These are phyloP conservation scores for Xerus inauris DNA, from an alignment of 2,113 vertebrate genomes.

Conservation along the genomic window DNA sequence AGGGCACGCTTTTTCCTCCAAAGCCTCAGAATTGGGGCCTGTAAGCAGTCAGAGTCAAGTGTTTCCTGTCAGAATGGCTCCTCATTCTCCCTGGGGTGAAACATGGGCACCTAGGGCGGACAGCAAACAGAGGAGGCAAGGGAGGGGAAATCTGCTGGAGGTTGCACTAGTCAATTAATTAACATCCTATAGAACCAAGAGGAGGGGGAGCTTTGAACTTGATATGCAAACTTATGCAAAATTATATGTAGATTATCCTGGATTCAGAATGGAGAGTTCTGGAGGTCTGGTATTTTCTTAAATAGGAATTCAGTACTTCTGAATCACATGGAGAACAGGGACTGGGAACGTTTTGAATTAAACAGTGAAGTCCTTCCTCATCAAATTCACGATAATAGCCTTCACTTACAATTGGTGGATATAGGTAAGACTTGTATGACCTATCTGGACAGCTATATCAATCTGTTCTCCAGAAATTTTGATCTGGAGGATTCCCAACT, in stretches of 20 bases:
- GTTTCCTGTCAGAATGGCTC: constrained; percentile 20
- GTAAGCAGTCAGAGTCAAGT: neutral
- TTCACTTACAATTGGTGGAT: neutral
- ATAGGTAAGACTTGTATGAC: neutral
- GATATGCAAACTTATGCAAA: constrained; percentile 64
- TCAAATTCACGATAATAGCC: neutral
- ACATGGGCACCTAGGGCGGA: neutral
- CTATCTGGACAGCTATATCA: neutral
- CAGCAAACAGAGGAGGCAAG: neutral
- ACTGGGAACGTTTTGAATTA: constrained; percentile 48
- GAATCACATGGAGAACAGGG: neutral
- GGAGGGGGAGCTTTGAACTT: constrained; percentile 27
- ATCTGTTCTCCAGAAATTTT: neutral
- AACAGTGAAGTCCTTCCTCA: constrained; percentile 7
- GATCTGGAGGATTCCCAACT: neutral
- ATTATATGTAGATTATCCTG: constrained; percentile 56
- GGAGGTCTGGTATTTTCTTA: constrained; percentile 41
- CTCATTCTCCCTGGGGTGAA: constrained; percentile 22
- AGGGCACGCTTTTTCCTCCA: constrained; percentile 43
- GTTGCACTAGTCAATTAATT: constrained; percentile 53
- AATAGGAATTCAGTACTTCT: constrained; percentile 25
- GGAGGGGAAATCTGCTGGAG: neutral
- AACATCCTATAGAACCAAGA: constrained; percentile 47
- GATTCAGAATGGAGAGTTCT: constrained; percentile 25
- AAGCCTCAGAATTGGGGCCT: neutral